Evolutionary conservation across 2,888 invertebrate genomes (phyloP).

Genomic region (Pristionchus japonicus): DNA sequence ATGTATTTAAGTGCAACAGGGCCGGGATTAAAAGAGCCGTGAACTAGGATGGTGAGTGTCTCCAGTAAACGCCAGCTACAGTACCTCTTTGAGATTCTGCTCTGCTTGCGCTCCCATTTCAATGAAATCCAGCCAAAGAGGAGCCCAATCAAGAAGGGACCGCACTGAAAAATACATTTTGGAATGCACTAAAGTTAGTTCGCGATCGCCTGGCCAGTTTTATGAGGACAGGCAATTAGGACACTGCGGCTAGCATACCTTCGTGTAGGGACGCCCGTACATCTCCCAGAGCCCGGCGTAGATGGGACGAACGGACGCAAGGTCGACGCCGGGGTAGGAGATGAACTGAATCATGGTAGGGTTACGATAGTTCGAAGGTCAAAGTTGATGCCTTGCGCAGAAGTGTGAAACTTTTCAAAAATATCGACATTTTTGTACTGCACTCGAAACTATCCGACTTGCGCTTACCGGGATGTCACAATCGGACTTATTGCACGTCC

Average conservation of each 20-base stretch:
- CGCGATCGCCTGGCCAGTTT: too few species aligned
- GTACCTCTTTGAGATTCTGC: constrained; percentile 10
- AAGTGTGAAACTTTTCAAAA: not conserved
- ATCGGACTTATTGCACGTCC: constrained; percentile 72
- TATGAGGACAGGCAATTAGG: too few species aligned
- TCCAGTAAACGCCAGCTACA: not conserved
- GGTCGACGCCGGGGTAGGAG: constrained; percentile 65
- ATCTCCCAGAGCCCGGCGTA: constrained; percentile 72
- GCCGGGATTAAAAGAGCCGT: too few species aligned
- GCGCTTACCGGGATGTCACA: constrained; percentile 70
- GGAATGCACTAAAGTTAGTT: not conserved
- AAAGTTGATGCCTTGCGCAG: not conserved
- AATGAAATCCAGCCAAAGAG: constrained; percentile 60
- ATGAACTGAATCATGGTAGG: constrained; percentile 67
- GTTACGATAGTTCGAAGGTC: not conserved
- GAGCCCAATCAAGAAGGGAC: constrained; percentile 71
- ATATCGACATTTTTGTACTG: not conserved
- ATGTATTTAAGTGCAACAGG: too few species aligned
- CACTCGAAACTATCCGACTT: not conserved
- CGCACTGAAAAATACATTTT: constrained; percentile 56
- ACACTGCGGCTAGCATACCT: not conserved
- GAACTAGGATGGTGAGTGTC: not conserved
- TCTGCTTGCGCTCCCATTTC: constrained; percentile 3
- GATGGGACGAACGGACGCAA: constrained; percentile 54
- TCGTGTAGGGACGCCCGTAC: constrained; percentile 72